Evolutionary conservation across 2,888 invertebrate genomes (phyloP).

Genomic region (Leucophora obtusa): DNA sequence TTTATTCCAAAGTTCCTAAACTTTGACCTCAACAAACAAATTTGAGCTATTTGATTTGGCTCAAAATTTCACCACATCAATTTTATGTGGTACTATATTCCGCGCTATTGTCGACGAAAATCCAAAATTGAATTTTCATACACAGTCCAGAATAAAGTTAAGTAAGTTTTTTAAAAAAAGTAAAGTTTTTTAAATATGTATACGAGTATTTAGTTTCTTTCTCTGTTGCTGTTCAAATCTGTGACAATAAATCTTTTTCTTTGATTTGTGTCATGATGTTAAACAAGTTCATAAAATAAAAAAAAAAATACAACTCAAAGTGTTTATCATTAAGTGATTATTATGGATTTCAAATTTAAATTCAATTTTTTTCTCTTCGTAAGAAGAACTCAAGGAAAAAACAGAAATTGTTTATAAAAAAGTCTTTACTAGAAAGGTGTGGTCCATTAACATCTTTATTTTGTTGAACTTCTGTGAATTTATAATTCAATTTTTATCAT

Average conservation of each 20-base stretch:
- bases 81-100: too few species aligned
- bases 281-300: slow-evolving; percentile 10
- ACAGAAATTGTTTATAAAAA: too few species aligned
- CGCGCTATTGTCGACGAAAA: too few species aligned
- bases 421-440: slow-evolving; percentile 14
- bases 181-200: neutral
- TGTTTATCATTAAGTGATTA: slow-evolving; percentile 1
- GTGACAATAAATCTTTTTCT: slow-evolving; percentile 29
- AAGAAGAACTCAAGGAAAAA: neutral
- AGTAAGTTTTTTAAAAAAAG: slow-evolving; percentile 1
- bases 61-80: too few species aligned
- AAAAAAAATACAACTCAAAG: neutral
- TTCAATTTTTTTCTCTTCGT: neutral
- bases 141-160: neutral
- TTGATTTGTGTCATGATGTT: slow-evolving; percentile 8
- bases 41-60: too few species aligned
- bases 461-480: slow-evolving; percentile 19
- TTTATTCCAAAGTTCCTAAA: too few species aligned
- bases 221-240: neutral
- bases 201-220: slow-evolving; percentile 27
- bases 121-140: too few species aligned
- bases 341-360: slow-evolving; percentile 21
- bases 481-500: too few species aligned
- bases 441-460: slow-evolving; percentile 26
- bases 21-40: too few species aligned